Base-by-base conservation (phyloP, 1,140 invertebrate genomes). In the Thereuonema tuberculata region DNA sequence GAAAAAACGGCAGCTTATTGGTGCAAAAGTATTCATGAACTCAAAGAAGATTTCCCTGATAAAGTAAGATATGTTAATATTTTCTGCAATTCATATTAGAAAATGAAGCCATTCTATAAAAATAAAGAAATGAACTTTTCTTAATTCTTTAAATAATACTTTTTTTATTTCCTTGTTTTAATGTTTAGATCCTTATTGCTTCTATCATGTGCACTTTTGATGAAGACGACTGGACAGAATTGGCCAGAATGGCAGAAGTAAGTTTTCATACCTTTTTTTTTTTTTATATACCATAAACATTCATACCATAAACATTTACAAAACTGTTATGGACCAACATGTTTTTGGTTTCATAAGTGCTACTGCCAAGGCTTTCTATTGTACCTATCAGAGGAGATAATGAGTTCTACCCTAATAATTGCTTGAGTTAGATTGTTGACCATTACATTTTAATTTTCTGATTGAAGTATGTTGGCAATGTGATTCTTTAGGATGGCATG, bases 121-220 rank as follows among this genome's bases (percentile, higher is more conserved):
- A n/a, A 54, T 26, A 3, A 5, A 20, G 26, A 54, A 23, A 54
- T 54, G 25, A 2, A 12, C 15, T 50, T 20, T 20, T 3, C 12
- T 15, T 21, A 55, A 55, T 55, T 9, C 21, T 55, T 48, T 25
- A 61, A 23, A 12, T 9, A 60, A 26, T 21, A 24, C 2, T 9
- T 21, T 9, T 21, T 52, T 49, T 28, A 20, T 27, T 14, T 49
- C 5, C 25, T 29, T 3, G 1, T 26, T 9, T 43, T 0, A 49
- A n/a, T 21, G 65, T 72, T 48, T 68, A 91, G 87, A 83, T 98
- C 37, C 67, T 99, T 1, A 95, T 99, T 68, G 93, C 93, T 17
- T 96, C 91, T 67, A 95, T 99, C 63, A 98, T 98, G 94, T 96
- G 93, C 69, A 78, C 82, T 2, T 95, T 86, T 71, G 86, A 86